Conservation (phyloP, 2,113 vertebrate genomes). For the Bambusicola thoracicus region DNA sequence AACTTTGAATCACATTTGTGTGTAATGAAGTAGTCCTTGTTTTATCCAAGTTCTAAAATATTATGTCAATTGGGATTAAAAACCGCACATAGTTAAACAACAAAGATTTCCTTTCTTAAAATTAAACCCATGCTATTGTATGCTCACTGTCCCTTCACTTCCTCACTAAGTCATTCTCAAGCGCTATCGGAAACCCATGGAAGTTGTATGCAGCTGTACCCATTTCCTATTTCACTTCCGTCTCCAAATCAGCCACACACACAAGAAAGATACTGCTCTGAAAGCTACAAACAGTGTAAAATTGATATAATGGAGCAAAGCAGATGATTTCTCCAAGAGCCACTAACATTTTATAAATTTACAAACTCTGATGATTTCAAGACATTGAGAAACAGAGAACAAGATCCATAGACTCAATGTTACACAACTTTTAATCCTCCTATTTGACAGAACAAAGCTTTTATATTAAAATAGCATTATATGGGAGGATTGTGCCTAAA, state of each 20-base stretch:
- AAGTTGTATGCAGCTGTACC: slow-evolving; percentile 85
- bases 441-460: background rate
- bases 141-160: slow-evolving; percentile 49
- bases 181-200: slow-evolving; percentile 81
- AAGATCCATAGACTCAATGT: background rate
- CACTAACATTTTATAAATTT: slow-evolving; percentile 6
- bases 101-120: slow-evolving; percentile 40
- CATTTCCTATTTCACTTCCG: slow-evolving; percentile 83
- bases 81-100: slow-evolving; percentile 42
- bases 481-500: background rate
- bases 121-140: slow-evolving; percentile 45
- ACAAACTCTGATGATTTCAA: slow-evolving; percentile 25
- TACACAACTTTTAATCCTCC: background rate
- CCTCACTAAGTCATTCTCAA: slow-evolving; percentile 60
- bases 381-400: slow-evolving; percentile 12
- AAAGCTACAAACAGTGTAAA: slow-evolving; percentile 53
- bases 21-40: background rate
- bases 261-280: slow-evolving; percentile 40
- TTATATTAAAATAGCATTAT: background rate
- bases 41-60: slow-evolving; percentile 20
- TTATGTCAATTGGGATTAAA: slow-evolving; percentile 20
- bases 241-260: slow-evolving; percentile 58
- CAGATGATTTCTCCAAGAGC: background rate
- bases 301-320: slow-evolving; percentile 5
- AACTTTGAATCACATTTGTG: background rate